Evolutionary conservation across 2,888 invertebrate species (phyloP).

Genomic region (Phaedon cochleariae): DNA sequence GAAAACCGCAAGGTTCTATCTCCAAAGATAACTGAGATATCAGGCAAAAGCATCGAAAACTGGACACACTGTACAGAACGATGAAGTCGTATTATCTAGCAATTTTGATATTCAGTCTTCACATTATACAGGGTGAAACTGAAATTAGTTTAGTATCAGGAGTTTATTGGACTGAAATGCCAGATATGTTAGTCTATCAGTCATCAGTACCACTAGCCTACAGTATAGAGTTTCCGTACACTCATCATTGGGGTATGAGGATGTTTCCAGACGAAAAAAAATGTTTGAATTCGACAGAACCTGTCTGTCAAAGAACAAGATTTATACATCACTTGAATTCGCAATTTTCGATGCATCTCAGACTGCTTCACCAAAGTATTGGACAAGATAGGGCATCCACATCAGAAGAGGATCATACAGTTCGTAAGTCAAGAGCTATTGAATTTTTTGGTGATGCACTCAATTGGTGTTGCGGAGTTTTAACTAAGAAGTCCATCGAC

Average conservation of each 20-base stretch:
- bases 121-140: not conserved
- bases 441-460: not conserved
- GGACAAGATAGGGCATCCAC: not conserved
- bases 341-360: constrained; percentile 1
- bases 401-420: not conserved
- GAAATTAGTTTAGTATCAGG: constrained; percentile 10
- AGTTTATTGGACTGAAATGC: not conserved
- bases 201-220: not conserved
- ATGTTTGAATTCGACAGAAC: not conserved
- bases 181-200: constrained; percentile 2
- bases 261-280: not conserved
- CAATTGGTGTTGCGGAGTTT: constrained; percentile 1
- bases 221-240: not conserved
- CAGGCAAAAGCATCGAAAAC: no score
- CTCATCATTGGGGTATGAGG: not conserved
- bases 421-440: not conserved
- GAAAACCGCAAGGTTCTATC: no score
- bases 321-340: not conserved
- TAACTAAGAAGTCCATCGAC: not conserved
- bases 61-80: no score
- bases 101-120: not conserved
- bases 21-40: no score
- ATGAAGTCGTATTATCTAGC: not conserved
- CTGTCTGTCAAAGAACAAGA: not conserved
- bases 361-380: not conserved